Percentiles rank a stretch among this genome's conserved stretches.
phyloP scores from a whole-genome alignment of 1,140 invertebrate genomes.

The Heliothis subflexa region DNA sequence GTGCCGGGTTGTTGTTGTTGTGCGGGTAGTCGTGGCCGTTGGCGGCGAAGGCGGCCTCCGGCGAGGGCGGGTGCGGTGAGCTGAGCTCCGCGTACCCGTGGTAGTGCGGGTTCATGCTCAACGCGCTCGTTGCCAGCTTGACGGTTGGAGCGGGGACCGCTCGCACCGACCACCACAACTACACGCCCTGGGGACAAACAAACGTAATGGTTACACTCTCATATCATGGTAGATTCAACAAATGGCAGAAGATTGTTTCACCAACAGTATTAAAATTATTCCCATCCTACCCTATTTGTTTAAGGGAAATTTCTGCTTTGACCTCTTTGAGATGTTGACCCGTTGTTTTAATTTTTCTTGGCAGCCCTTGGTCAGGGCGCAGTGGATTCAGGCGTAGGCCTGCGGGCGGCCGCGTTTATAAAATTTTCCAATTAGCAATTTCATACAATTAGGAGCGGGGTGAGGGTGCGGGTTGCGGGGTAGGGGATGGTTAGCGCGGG shows the following conservation, averaged over 20 bases:
- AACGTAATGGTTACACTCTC: not conserved
- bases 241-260: not conserved
- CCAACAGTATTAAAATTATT: not conserved
- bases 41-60: slow-evolving; percentile 86
- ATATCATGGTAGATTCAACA: not conserved
- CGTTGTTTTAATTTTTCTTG: slow-evolving; percentile 68
- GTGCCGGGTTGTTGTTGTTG: slow-evolving; percentile 88
- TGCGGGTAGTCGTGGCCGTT: slow-evolving; percentile 84
- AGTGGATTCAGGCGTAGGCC: slow-evolving; percentile 64
- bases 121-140: slow-evolving; percentile 89
- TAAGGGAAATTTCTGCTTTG: not conserved
- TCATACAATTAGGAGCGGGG: slow-evolving; percentile 84
- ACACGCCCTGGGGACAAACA: slow-evolving; percentile 74
- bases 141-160: slow-evolving; percentile 84
- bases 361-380: slow-evolving; percentile 60
- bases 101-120: slow-evolving; percentile 90
- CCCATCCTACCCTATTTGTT: not conserved
- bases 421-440: slow-evolving; percentile 87
- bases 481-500: slow-evolving; percentile 53
- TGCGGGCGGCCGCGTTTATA: slow-evolving; percentile 83
- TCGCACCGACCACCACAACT: slow-evolving; percentile 80
- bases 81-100: slow-evolving; percentile 90
- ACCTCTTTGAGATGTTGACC: slow-evolving; percentile 56
- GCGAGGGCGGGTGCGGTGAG: slow-evolving; percentile 89
- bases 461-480: slow-evolving; percentile 59